Conservation (phyloP, 2,797 vertebrate genomes). For the Tokudaia muenninki region DNA sequence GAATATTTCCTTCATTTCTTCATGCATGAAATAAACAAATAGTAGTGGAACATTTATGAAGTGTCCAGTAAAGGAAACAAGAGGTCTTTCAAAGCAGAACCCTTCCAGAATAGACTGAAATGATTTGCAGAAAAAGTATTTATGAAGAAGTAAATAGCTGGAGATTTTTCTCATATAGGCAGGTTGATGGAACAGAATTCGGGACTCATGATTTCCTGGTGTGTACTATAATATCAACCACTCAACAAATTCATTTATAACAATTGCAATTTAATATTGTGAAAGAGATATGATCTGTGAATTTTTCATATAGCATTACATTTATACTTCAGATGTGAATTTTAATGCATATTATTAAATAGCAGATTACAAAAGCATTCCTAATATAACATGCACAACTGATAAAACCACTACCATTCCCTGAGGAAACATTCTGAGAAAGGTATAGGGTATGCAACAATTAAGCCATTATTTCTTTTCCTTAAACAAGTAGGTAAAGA, state of each 20-base stretch:
- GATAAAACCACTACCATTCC: neutral
- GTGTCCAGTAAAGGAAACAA: neutral
- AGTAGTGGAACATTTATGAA: neutral
- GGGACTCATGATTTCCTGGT: neutral
- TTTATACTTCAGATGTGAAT: conserved; percentile 21
- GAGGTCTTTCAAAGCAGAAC: neutral
- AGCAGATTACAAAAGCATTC: neutral
- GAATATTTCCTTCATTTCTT: conserved; percentile 48
- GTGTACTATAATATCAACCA: neutral
- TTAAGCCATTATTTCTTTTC: neutral
- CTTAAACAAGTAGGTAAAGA: neutral
- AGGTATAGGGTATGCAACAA: neutral
- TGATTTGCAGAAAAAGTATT: conserved; percentile 1
- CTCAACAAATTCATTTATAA: conserved; percentile 27
- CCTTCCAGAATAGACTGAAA: neutral
- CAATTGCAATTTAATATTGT: conserved; percentile 15
- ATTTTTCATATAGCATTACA: neutral
- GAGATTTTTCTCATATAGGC: neutral
- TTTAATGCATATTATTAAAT: neutral
- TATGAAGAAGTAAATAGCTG: neutral
- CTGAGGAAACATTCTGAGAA: neutral
- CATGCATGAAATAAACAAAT: neutral
- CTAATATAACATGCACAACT: neutral
- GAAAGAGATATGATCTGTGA: neutral
- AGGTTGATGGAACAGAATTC: neutral